These are phyloP conservation scores for Acanthisitta chloris DNA, from an alignment of 2,113 vertebrate genomes.

Conservation along the genomic window DNA sequence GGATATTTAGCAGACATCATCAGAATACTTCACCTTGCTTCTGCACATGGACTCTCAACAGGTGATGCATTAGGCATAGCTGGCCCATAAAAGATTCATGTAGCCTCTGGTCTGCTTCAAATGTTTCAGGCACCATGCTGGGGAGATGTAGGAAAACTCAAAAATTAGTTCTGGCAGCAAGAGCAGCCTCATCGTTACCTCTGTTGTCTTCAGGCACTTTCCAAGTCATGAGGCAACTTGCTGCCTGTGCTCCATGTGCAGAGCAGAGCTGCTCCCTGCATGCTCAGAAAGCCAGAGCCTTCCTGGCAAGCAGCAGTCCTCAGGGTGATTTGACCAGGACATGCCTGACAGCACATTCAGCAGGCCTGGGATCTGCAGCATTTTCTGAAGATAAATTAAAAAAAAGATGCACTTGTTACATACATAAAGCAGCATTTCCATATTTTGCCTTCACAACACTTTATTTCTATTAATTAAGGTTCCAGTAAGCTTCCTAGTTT, in stretches of 20 bases:
- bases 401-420: rapidly evolving
- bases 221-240: neutral
- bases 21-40: neutral
- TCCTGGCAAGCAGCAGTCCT: neutral
- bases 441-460: neutral
- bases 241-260: rapidly evolving
- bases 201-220: neutral
- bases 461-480: neutral
- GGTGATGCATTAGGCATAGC: rapidly evolving
- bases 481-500: neutral
- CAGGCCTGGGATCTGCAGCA: neutral
- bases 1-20: neutral
- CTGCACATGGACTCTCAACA: neutral
- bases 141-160: neutral
- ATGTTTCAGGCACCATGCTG: neutral
- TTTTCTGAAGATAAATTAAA: neutral
- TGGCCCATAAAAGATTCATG: neutral
- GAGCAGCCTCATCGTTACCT: neutral
- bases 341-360: neutral
- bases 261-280: neutral
- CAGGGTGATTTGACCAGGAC: rapidly evolving
- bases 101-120: neutral
- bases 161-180: neutral
- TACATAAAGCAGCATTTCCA: neutral
- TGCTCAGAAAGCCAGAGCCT: neutral